These are phyloP conservation scores for Oeneis ivallda DNA, from an alignment of 2,888 invertebrate genomes.

Conservation along the genomic window DNA sequence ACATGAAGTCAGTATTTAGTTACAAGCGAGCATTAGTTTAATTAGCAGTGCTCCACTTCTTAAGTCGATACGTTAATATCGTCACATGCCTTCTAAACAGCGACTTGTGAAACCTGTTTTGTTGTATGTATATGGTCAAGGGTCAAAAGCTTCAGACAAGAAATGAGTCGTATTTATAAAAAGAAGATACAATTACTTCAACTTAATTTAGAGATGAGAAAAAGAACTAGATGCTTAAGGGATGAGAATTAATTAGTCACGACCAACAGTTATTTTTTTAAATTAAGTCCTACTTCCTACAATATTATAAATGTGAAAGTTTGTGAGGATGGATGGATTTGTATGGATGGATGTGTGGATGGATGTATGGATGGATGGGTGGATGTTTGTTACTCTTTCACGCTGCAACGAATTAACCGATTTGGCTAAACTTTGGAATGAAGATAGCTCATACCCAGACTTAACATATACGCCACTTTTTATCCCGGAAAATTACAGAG, in stretches of 20 bases:
- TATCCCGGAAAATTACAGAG: no score
- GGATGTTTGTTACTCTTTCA: no score
- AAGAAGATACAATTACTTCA: background rate
- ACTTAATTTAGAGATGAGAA: background rate
- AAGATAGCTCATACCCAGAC: no score
- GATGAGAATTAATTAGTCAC: background rate
- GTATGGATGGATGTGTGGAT: no score
- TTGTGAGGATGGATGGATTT: no score
- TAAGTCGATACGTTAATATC: conserved; percentile 56
- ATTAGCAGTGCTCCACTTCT: conserved; percentile 39
- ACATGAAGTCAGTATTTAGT: conserved; percentile 20
- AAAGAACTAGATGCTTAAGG: background rate
- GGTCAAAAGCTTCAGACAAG: background rate
- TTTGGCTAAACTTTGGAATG: no score
- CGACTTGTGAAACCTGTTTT: conserved; percentile 38
- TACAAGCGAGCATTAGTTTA: conserved; percentile 38
- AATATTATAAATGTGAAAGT: no score
- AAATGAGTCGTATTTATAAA: background rate
- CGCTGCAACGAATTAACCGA: no score
- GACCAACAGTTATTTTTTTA: background rate
- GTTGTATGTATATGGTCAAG: conserved; percentile 3
- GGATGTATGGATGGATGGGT: no score
- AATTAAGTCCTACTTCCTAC: no score
- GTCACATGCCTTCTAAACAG: conserved; percentile 57
- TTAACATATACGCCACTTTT: no score